Evolutionary conservation across 2,113 vertebrate genomes (phyloP).

Genomic region (Sialia sialis): DNA sequence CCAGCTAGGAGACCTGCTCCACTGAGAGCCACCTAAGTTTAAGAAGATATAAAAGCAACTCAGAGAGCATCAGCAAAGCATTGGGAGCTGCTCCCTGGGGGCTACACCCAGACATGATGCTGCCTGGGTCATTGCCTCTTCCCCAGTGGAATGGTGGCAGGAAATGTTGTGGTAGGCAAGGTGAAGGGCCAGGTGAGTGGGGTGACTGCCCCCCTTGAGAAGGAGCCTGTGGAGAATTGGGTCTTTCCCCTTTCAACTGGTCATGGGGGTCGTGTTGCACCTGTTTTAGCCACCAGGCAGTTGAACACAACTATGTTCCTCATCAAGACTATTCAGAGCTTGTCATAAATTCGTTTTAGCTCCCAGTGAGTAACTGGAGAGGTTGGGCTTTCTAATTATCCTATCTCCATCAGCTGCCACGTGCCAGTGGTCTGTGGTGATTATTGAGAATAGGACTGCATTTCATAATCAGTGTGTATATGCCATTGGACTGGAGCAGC

Average conservation of each 20-base stretch:
- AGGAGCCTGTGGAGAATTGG: neutral
- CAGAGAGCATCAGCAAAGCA: neutral
- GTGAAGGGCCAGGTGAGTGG: neutral
- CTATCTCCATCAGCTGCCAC: neutral
- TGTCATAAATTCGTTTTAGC: neutral
- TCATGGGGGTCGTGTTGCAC: rapidly evolving
- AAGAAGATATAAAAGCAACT: neutral
- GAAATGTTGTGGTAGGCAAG: neutral
- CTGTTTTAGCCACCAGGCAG: neutral
- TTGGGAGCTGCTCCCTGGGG: neutral
- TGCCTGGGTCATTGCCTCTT: neutral
- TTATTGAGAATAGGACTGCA: neutral
- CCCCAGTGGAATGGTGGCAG: neutral
- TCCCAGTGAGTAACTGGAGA: neutral
- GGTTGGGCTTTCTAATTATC: neutral
- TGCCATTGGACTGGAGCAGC: neutral
- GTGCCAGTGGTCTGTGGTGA: neutral
- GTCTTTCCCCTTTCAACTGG: neutral
- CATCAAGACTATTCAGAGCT: neutral
- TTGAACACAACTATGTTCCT: neutral
- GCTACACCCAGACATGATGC: rapidly evolving
- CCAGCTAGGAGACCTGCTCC: neutral
- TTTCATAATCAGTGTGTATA: neutral
- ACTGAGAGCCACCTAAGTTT: neutral
- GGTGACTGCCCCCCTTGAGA: neutral